Evolutionary conservation across 2,888 invertebrate species (phyloP).

Genomic region (Pterobdella sp.): DNA sequence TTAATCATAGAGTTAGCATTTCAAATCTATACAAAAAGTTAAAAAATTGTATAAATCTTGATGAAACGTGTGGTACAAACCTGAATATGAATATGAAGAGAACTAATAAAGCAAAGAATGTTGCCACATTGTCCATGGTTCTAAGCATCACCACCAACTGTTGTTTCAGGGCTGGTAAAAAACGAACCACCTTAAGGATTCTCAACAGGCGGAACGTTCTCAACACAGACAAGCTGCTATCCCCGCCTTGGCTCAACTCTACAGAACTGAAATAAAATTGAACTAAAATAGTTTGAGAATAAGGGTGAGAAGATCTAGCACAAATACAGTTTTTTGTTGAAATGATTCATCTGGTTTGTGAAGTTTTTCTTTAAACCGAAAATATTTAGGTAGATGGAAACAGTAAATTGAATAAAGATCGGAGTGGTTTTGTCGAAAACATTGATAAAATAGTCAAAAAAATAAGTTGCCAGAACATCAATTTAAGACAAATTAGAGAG

Average conservation of each 20-base stretch:
- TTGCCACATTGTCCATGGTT: constrained; percentile 99
- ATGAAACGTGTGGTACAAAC: too few species aligned
- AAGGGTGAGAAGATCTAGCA: neutral
- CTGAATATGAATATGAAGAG: constrained; percentile 99
- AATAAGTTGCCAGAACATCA: too few species aligned
- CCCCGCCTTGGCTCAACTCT: constrained; percentile 60
- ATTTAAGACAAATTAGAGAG: too few species aligned
- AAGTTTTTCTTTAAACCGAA: neutral
- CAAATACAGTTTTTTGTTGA: neutral
- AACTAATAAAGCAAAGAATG: constrained; percentile 95
- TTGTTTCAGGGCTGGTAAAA: constrained; percentile 92
- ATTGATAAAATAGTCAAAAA: too few species aligned
- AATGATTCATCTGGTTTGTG: neutral
- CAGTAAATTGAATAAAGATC: too few species aligned
- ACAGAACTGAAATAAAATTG: constrained; percentile 52
- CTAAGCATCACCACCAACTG: constrained; percentile 97
- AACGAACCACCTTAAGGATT: constrained; percentile 86
- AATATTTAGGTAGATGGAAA: too few species aligned
- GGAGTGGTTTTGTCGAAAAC: too few species aligned
- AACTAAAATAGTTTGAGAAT: neutral
- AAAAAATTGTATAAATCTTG: too few species aligned
- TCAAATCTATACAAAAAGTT: too few species aligned
- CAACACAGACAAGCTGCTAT: constrained; percentile 88
- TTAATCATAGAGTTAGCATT: too few species aligned
- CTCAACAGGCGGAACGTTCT: constrained; percentile 92